Evolutionary conservation across 2,797 vertebrate species (phyloP), one percentile per base, ranked within the genome.

Genomic region (Alfaro cultratus): DNA sequence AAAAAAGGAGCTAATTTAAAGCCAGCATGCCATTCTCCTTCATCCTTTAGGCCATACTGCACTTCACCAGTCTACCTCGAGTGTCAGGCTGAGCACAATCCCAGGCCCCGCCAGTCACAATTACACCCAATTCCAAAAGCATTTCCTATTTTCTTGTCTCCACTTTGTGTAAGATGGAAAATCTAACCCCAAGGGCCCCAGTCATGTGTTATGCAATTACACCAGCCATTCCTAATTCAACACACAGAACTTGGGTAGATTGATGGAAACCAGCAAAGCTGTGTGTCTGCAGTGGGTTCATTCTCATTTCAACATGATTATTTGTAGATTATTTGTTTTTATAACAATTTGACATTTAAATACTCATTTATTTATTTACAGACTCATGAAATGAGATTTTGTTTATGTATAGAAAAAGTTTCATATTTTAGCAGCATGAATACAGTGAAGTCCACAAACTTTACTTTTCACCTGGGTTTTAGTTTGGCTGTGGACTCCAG

Each of bases 71-170:
- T 89, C 86, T 91, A 87, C 90, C 86, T 91, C 90, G 9, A 88
- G 88, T 90, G 89, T 92, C 85, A 79, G 85, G 51, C 81, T 75
- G 86, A 93, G 85, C 83, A 81, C 88, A 91, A 91, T 93, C 87
- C 88, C 71, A 46, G 89, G 79, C 5, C 72, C 90, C 78, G 93
- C 92, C 93, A 93, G 87, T 94, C 92, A 91, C 92, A 93, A 94
- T 95, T 93, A 94, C 86, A 86, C 81, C 92, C 90, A 90, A 92
- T 94, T 94, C 89, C 78, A 83, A 78, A 85, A 90, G 87, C 91
- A 91, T 94, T 94, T 93, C 88, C 89, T 77, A 91, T 95, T 94
- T 94, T 91, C 90, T 89, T 91, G 91, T 94, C 86, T 92, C 90
- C 90, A 93, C 88, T 95, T 93, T 93, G 87, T 85, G 74, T 83